Evolutionary conservation across 1,140 invertebrate species (phyloP), one percentile per base, ranked within the genome.

Genomic region (Dendroctonus valens): DNA sequence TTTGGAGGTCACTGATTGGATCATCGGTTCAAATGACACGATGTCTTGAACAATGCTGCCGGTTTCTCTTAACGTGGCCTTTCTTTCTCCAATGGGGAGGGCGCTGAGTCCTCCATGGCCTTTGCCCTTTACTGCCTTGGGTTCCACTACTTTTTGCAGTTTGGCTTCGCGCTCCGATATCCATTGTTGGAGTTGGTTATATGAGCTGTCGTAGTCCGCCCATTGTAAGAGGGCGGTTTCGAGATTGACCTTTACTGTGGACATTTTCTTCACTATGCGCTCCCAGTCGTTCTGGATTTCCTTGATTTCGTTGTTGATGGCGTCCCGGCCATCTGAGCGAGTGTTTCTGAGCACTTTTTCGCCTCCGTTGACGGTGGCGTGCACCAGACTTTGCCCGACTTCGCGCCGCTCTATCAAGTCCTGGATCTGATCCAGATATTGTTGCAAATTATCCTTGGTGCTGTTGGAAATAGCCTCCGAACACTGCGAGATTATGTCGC

Each of bases 11-110:
- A 96, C 92, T 41, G 92, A 94, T 76, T 94, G 92, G 70, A 96
- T 96, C 91, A 96, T 95, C 5, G 94, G 94, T 78, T 96, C 93
- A 80, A 96, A 94, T 12, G 92, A 93, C 59, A 95, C 93, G 72
- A 96, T 95, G 79, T 96, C 93, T 80, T 94, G 92, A 12, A 96
- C 92, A 75, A 96, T 94, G 78, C 91, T 94, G 77, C 92, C 93
- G 12, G 93, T 95, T 77, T 93, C 90, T 65, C 93, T 83, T n/a
- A 96, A 83, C 74, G 89, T 92, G 5, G 92, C 92, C 80, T 93
- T 94, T 65, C 91, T 83, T 78, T 94, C 92, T 15, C 89, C 90
- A 64, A 93, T 87, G 55, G 89, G 90, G 14, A 93, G 77, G 8
- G 89, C 87, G 69, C 89, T 91, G 2, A 93, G 80, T 41, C 91